Evolutionary conservation across 2,888 invertebrate genomes (phyloP).

Genomic region (Lobophora halterata): DNA sequence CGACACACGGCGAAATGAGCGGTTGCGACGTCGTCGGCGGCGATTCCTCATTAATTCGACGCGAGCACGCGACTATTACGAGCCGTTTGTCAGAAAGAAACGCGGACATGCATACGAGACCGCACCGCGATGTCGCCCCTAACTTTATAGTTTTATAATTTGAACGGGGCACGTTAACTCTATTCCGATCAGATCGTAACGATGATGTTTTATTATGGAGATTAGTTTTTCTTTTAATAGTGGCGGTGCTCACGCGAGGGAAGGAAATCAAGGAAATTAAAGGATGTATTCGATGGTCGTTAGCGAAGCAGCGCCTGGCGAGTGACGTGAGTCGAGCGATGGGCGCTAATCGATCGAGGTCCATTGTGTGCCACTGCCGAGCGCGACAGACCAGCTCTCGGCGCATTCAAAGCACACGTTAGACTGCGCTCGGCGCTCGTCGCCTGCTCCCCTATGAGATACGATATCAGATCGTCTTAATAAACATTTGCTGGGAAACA

Average conservation of each 20-base stretch:
- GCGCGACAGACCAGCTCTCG: constrained; percentile 34
- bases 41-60: constrained; percentile 74
- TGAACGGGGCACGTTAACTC: constrained; percentile 70
- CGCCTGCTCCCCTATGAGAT: constrained; percentile 66
- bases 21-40: constrained; percentile 68
- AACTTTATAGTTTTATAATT: constrained; percentile 77
- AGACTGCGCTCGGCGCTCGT: constrained; percentile 55
- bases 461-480: constrained; percentile 77
- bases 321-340: constrained; percentile 39
- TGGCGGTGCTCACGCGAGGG: constrained; percentile 65
- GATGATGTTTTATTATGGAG: constrained; percentile 69
- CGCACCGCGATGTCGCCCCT: constrained; percentile 58
- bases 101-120: constrained; percentile 67
- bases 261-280: constrained; percentile 48
- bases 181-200: constrained; percentile 63
- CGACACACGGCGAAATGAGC: constrained; percentile 64
- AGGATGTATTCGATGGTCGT: constrained; percentile 59
- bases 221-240: constrained; percentile 77
- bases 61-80: constrained; percentile 74
- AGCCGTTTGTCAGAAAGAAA: constrained; percentile 69
- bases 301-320: constrained; percentile 45
- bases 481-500: constrained; percentile 75
- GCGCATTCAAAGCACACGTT: constrained; percentile 68
- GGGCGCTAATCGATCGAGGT: constrained; percentile 67
- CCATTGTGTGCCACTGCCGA: constrained; percentile 52